A percentile compares a stretch with the other conserved stretches of the same genome.
These are phyloP conservation scores for Strongylocentrotus purpuratus DNA, from an alignment of 35 echinoderm and acorn worm species.

Conservation along the genomic window DNA sequence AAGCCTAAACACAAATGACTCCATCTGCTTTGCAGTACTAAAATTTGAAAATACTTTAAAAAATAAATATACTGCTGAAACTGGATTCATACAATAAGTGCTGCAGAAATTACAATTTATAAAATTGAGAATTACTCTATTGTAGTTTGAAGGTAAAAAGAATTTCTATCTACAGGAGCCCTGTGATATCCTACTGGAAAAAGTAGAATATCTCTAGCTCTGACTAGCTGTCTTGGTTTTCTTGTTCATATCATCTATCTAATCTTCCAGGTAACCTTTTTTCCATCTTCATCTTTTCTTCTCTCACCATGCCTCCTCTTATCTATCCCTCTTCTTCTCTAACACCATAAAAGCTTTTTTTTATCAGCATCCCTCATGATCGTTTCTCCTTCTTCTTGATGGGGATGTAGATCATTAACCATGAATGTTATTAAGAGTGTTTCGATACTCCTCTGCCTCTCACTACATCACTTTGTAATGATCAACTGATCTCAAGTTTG, in stretches of 20 bases:
- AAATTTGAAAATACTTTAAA: no score
- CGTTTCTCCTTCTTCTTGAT: neutral
- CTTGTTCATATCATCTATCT: neutral
- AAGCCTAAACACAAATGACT: no score
- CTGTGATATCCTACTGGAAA: no score
- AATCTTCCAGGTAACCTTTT: neutral
- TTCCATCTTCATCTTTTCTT: neutral
- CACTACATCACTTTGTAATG: slow-evolving; percentile 11
- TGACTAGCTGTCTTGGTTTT: neutral
- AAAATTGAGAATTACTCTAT: no score
- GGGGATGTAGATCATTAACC: neutral
- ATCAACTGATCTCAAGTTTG: neutral
- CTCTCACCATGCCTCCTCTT: neutral
- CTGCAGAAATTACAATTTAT: no score
- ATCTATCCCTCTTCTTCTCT: neutral
- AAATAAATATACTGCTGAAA: no score
- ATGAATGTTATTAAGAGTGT: neutral
- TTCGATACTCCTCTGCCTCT: neutral
- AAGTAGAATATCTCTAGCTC: no score
- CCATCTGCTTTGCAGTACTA: no score
- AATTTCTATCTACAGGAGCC: no score
- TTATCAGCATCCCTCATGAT: neutral
- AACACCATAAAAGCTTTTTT: neutral
- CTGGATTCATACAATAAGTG: no score
- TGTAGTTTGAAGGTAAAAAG: no score